phyloP scores from a whole-genome alignment of 2,888 invertebrate genomes.

The Cantharis rufa region DNA sequence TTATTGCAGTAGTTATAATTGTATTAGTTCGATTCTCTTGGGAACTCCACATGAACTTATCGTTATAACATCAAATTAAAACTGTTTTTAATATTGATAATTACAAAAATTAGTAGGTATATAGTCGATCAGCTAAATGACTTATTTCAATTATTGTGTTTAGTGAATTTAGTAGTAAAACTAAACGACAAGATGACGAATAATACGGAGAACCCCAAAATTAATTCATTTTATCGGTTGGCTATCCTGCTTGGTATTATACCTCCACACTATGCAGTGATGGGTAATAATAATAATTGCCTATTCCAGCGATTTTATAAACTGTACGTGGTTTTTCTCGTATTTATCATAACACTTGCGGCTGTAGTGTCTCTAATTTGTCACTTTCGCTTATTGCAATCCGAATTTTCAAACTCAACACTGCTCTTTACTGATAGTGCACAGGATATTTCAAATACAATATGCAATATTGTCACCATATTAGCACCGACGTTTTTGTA shows the following conservation, averaged over 20 bases:
- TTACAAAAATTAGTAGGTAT: background rate
- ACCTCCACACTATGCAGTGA: background rate
- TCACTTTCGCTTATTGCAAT: background rate
- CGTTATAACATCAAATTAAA: background rate
- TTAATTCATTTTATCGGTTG: background rate
- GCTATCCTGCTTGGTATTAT: background rate
- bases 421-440: background rate
- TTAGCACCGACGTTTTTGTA: background rate
- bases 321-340: background rate
- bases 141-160: background rate
- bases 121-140: background rate
- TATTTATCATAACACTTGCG: background rate
- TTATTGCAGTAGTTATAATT: background rate
- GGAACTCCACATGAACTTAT: background rate
- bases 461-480: background rate
- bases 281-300: background rate
- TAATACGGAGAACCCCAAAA: background rate
- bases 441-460: background rate
- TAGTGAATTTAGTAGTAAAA: background rate
- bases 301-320: background rate
- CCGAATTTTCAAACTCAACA: background rate
- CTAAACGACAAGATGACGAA: background rate
- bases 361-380: background rate
- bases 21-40: too few relatives aligned
- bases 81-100: background rate